Evolutionary conservation across 2,888 invertebrate species (phyloP).

Genomic region (Cosmia trapezina): DNA sequence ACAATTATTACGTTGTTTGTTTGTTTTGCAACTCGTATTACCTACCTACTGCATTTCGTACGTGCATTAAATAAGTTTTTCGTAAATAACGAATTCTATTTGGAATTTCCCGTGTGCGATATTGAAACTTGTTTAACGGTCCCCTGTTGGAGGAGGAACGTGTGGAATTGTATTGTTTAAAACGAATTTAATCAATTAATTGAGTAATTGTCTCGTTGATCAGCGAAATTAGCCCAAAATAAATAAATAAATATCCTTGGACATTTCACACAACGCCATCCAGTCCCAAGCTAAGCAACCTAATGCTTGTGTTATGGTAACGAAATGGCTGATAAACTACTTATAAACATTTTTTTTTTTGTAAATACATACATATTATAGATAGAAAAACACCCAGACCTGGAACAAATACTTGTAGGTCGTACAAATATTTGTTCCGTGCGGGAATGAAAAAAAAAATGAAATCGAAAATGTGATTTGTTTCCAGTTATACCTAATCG

Average conservation of each 20-base stretch:
- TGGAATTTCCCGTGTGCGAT: slow-evolving; percentile 55
- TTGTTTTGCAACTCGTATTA: slow-evolving; percentile 76
- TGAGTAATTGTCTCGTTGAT: not conserved
- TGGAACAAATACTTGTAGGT: too few relatives aligned
- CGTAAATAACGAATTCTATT: slow-evolving; percentile 58
- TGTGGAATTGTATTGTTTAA: slow-evolving; percentile 1
- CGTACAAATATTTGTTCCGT: too few relatives aligned
- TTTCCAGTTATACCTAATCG: not conserved
- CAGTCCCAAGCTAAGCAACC: too few relatives aligned
- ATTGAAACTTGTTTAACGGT: slow-evolving; percentile 47
- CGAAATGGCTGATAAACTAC: too few relatives aligned
- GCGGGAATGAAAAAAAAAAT: too few relatives aligned
- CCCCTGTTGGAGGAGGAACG: slow-evolving; percentile 5
- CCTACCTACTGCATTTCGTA: slow-evolving; percentile 69
- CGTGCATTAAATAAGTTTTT: slow-evolving; percentile 72
- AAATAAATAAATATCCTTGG: too few relatives aligned
- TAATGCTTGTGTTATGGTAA: too few relatives aligned
- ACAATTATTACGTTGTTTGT: slow-evolving; percentile 77
- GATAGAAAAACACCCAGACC: too few relatives aligned
- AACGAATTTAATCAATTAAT: not conserved
- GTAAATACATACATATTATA: too few relatives aligned
- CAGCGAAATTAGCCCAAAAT: not conserved
- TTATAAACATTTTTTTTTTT: too few relatives aligned
- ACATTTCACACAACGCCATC: too few relatives aligned
- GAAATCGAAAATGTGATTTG: not conserved